These are phyloP conservation scores for Limenitis arthemis DNA, from an alignment of 2,888 invertebrate genomes.

Conservation along the genomic window DNA sequence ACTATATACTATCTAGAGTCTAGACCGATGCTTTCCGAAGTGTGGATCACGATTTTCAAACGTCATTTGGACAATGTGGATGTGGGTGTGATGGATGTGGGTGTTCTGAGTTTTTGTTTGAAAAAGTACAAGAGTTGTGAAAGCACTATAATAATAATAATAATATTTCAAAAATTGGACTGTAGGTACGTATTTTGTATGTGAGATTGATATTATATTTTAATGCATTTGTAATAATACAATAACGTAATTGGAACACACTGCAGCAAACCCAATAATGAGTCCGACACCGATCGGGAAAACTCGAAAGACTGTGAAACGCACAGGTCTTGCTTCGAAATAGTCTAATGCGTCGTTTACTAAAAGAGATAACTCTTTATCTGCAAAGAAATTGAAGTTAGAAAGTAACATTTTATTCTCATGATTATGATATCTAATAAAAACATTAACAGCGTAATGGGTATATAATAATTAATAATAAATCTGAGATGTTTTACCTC, in stretches of 20 bases:
- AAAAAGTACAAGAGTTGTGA: no score
- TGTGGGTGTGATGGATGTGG: no score
- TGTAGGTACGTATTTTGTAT: no score
- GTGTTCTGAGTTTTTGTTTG: no score
- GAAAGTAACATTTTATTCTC: not conserved
- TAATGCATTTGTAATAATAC: conserved; percentile 2
- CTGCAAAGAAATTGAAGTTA: not conserved
- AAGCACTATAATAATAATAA: no score
- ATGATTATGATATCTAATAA: not conserved
- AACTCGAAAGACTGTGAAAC: not conserved
- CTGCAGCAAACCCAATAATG: not conserved
- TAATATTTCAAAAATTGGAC: no score
- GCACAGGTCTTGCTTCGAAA: not conserved
- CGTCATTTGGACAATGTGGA: no score
- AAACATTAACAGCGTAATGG: not conserved
- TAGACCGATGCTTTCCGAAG: no score
- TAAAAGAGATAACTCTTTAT: not conserved
- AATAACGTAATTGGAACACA: conserved; percentile 4
- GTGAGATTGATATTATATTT: not conserved
- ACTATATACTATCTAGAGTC: no score
- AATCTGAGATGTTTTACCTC: not conserved
- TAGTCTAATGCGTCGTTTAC: conserved; percentile 2
- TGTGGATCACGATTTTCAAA: no score
- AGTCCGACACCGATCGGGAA: not conserved
- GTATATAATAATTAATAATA: not conserved